These are phyloP conservation scores for Chaetura pelagica DNA, from an alignment of 2,113 vertebrate genomes.

Conservation along the genomic window DNA sequence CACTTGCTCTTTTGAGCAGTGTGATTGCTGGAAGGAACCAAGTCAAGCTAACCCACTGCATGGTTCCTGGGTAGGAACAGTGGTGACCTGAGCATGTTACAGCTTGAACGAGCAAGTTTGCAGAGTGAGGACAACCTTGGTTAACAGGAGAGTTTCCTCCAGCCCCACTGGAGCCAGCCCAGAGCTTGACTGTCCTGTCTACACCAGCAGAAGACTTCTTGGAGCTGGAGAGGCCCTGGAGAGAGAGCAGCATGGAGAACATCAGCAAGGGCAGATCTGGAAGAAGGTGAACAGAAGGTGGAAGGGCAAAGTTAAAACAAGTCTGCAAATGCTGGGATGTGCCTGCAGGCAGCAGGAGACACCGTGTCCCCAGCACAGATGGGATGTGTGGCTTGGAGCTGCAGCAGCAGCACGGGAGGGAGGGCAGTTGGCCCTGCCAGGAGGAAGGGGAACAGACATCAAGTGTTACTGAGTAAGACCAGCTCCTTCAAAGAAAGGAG, in stretches of 20 bases:
- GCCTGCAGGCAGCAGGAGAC: constrained; percentile 14
- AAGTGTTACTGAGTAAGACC: rapidly evolving
- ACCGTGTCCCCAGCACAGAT: neutral
- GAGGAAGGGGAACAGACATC: neutral
- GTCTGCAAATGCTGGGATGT: neutral
- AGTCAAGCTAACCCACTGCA: rapidly evolving
- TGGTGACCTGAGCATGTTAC: rapidly evolving
- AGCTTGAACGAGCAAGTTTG: neutral
- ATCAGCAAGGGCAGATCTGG: neutral
- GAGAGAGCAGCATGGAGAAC: neutral
- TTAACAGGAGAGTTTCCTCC: neutral
- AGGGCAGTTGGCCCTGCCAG: neutral
- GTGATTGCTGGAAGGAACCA: neutral
- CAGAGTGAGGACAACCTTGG: neutral
- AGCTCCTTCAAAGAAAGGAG: neutral
- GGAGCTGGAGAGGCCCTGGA: neutral
- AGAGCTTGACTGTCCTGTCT: neutral
- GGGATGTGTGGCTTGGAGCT: neutral
- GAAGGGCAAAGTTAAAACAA: constrained; percentile 36
- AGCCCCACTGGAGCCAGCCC: neutral
- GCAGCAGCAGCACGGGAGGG: rapidly evolving
- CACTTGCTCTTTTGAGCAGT: neutral
- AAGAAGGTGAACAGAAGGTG: constrained; percentile 33
- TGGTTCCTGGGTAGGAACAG: neutral
- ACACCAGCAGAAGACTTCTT: neutral